These are phyloP conservation scores for Trichacis sp. DNA, from an alignment of 2,888 invertebrate genomes.

Conservation along the genomic window DNA sequence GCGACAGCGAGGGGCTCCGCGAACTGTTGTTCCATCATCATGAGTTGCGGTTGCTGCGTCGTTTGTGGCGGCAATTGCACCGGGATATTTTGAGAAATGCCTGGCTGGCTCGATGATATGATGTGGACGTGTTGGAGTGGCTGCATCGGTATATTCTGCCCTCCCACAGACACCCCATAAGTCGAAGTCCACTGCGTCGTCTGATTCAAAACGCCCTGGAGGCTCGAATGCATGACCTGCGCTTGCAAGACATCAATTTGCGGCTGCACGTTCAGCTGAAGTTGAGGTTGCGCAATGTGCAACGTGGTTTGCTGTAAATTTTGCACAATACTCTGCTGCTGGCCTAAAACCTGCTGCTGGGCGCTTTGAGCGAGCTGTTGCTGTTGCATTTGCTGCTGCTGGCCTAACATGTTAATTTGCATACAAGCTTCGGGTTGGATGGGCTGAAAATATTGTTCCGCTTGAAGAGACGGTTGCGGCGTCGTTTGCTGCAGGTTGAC, in stretches of 20 bases:
- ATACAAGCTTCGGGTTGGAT: slow-evolving; percentile 59
- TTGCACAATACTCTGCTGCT: slow-evolving; percentile 43
- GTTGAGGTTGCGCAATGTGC: slow-evolving; percentile 19
- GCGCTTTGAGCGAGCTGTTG: slow-evolving; percentile 39
- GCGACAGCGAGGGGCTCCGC: slow-evolving; percentile 23
- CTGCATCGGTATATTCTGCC: slow-evolving; percentile 22
- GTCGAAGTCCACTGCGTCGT: slow-evolving; percentile 41
- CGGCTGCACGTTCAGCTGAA: slow-evolving; percentile 40
- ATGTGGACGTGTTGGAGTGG: slow-evolving; percentile 26
- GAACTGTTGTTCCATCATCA: slow-evolving; percentile 39
- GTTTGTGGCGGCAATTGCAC: slow-evolving; percentile 50
- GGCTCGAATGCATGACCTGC: slow-evolving; percentile 20
- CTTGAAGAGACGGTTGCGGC: slow-evolving; percentile 49
- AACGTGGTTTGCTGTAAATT: slow-evolving; percentile 40
- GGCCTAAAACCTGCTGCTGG: slow-evolving; percentile 36
- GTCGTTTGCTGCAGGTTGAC: slow-evolving; percentile 12
- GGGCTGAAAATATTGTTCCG: slow-evolving; percentile 64
- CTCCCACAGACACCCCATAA: slow-evolving; percentile 29
- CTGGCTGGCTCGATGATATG: slow-evolving; percentile 6
- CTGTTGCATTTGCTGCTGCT: slow-evolving; percentile 35
- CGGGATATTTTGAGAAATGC: slow-evolving; percentile 46
- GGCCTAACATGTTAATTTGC: slow-evolving; percentile 42
- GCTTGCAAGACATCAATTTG: slow-evolving; percentile 29
- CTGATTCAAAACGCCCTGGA: slow-evolving; percentile 32
- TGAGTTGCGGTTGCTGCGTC: slow-evolving; percentile 38